Evolutionary conservation across 2,888 invertebrate genomes (phyloP).

Genomic region (Magallana nippona): DNA sequence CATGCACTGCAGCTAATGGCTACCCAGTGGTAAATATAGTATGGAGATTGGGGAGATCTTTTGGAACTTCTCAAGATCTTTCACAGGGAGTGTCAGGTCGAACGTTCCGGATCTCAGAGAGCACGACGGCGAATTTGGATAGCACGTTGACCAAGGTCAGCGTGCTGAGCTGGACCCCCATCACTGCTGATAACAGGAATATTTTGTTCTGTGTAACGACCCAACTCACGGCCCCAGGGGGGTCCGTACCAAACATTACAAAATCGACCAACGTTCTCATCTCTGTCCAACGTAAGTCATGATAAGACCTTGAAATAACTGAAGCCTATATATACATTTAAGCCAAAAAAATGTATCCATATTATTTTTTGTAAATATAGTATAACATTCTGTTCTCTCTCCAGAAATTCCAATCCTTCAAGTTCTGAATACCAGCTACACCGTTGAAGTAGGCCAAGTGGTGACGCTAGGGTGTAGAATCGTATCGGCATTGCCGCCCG

Average conservation of each 20-base stretch:
- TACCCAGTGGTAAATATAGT: constrained; percentile 8
- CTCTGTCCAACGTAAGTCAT: not conserved
- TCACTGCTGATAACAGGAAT: constrained; percentile 11
- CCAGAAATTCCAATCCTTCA: not conserved
- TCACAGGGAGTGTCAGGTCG: constrained; percentile 5
- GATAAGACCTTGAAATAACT: not conserved
- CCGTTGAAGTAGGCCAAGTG: constrained; percentile 22
- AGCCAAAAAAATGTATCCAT: too few species aligned
- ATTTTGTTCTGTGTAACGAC: constrained; percentile 18
- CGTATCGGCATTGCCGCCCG: constrained; percentile 34
- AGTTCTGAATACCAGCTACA: constrained; percentile 10
- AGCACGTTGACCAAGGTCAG: not conserved
- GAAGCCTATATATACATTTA: too few species aligned
- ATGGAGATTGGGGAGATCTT: not conserved
- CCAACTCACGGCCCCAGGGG: not conserved
- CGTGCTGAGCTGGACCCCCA: not conserved
- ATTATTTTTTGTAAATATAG: too few species aligned
- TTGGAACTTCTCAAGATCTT: not conserved
- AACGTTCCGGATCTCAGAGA: not conserved
- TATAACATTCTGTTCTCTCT: not conserved
- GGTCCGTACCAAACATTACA: not conserved
- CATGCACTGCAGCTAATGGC: not conserved
- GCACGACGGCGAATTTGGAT: not conserved
- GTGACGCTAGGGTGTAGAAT: constrained; percentile 42
- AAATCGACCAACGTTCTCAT: not conserved